Evolutionary conservation across 2,113 vertebrate genomes (phyloP), one percentile per base, ranked within the genome.

Genomic region (Bubo scandiacus): DNA sequence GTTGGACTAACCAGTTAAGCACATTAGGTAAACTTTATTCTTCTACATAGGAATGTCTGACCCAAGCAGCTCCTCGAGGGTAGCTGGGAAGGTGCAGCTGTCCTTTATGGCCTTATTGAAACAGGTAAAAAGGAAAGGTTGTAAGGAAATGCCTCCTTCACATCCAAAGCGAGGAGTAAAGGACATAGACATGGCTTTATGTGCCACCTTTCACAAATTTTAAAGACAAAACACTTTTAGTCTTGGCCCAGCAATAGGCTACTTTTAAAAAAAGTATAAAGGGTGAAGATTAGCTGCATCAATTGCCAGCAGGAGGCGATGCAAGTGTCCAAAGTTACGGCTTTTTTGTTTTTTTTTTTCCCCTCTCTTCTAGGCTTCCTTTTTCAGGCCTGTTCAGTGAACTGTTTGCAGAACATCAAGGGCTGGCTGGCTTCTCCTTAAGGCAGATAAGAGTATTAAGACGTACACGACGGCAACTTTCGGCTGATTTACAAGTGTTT

Each of bases 401-500:
- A 7, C 27, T 7, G 11, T 14, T 30, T 25, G 27, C 19, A 88
- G 42, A 42, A 42, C 11, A n/a, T 8, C 32, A 22, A 29, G 12
- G 6, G 18, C 10, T 8, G 40, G 8, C 6, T 23, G 36, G 15
- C 21, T 54, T 14, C 23, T 40, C 16, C 36, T 17, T 2, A n/a
- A 43, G 27, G 57, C 85, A 71, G 19, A 0, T 18, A 18, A 58
- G 18, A 27, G 30, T 77, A 77, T 16, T 10, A 10, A 1, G 4
- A 30, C 0, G 2, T 11, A 25, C 11, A 4, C 1, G 0, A 14
- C 0, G 1, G 25, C 0, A 0, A 23, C 25, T 72, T 77, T 25
- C 1, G 6, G 12, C 30, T 7, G 20, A 40, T 21, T 23, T n/a
- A 0, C 1, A 7, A 11, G 63, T 3, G 19, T 25, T 32, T 3